Base-by-base conservation (phyloP, 2,113 vertebrate species). In the Indri indri region DNA sequence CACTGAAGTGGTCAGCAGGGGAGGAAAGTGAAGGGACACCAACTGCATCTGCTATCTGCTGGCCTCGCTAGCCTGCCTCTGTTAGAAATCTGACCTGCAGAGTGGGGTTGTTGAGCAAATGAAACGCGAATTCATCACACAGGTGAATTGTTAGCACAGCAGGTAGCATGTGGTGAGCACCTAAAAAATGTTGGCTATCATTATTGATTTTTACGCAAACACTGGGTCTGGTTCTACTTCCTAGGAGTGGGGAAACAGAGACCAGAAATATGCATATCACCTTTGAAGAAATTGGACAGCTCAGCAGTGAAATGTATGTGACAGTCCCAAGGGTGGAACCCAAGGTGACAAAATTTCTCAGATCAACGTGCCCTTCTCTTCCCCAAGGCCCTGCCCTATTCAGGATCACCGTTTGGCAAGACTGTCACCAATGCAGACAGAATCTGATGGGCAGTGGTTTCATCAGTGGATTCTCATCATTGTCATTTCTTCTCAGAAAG, bases 11-110 rank as follows among this genome's bases (percentile, higher is more conserved):
- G 14, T 32, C 83, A 84, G 37, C 16, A 30, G 1, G 2, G 25
- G 0, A 2, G 45, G 70, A 45, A 61, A 27, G 11, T 2, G 17
- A 34, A 14, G 14, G 30, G 30, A 50, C 42, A 17, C 22, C 3
- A 32, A 10, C 17, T 6, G 5, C 2, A 22, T 57, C 50, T 71
- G 10, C 1, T 3, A 9, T 0, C 2, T 27, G 45, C 14, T 23
- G 63, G 34, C 5, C 27, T 68, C 42, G 27, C 11, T 45, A 37
- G 45, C 27, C 9, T 23, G 27, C 54, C 25, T 88, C 16, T 34
- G 20, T 68, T 54, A 96, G 47, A 16, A 34, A 85, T 66, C 23
- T 77, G n/a, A 95, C 17, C 9, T 5, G 68, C 0, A 59, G 52
- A 61, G 50, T 2, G 13, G 42, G 3, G 1, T 61, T 74, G 42